Evolutionary conservation across 64 coral and sea anemone genomes (phyloP).

Genomic region (Astreopora myriophthalma): DNA sequence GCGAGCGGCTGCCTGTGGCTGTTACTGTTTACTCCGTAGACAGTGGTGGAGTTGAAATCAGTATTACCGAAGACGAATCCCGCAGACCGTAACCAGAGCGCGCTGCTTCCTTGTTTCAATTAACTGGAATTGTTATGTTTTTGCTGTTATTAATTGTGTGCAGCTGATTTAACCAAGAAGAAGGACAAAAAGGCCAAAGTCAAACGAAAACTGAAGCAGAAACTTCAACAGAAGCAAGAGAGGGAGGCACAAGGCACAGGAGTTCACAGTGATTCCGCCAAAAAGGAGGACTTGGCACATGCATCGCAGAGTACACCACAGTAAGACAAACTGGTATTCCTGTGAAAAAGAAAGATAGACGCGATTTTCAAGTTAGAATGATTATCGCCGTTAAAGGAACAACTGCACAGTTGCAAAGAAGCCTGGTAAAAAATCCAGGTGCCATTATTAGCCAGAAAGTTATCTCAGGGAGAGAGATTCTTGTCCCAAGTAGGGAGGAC

Average conservation of each 20-base stretch:
- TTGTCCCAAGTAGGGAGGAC: neutral
- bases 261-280: neutral
- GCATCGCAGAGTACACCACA: neutral
- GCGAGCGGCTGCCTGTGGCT: too few relatives aligned
- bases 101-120: too few relatives aligned
- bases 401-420: too few relatives aligned
- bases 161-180: slow-evolving; percentile 86
- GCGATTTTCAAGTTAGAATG: too few relatives aligned
- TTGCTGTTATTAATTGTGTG: neutral
- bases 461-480: neutral
- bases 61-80: too few relatives aligned
- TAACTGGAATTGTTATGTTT: too few relatives aligned
- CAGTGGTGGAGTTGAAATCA: too few relatives aligned
- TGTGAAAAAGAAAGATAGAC: neutral
- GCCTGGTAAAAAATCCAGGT: too few relatives aligned
- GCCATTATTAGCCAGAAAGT: neutral
- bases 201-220: slow-evolving; percentile 88
- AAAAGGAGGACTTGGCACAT: neutral
- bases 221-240: slow-evolving; percentile 93
- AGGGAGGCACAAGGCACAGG: slow-evolving; percentile 22
- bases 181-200: slow-evolving; percentile 95
- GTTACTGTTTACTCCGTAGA: too few relatives aligned
- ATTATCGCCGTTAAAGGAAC: too few relatives aligned
- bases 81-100: too few relatives aligned
- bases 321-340: neutral